Evolutionary conservation across 2,888 invertebrate species (phyloP), one percentile per base, ranked within the genome.

Genomic region (Agrochola litura): DNA sequence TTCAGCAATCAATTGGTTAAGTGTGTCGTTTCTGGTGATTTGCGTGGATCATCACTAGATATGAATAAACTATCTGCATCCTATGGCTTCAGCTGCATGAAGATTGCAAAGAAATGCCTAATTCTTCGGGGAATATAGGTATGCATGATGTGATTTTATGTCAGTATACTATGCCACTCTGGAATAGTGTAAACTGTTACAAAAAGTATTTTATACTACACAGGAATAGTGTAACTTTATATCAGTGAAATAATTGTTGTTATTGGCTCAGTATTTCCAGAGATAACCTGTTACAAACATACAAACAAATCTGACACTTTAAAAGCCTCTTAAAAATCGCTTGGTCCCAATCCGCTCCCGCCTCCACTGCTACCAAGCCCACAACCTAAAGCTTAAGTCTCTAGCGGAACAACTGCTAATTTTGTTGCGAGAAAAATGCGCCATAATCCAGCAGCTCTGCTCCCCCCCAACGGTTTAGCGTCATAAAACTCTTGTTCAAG

Each of bases 361-460:
- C 81, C 30, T n/a, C 70, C 56, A 52, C 72, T 37, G 10, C 4
- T 0, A 54, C 43, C 0, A 30, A 41, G 16, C 5, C 74, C 74
- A 8, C 72, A 67, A 77, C 71, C 80, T 84, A 78, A 67, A 83
- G 86, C 86, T 84, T 84, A 76, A 77, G 68, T 79, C 68, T 63
- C 60, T 41, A 72, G 69, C 69, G 79, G 41, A 86, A 87, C 86
- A 86, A 86, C 86, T 79, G 81, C 82, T 86, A 87, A 87, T 87
- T 87, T 87, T 80, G 87, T 84, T 84, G 77, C 81, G 73, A 82
- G 87, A 87, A 87, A 87, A 87, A 86, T 84, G 83, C 81, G 78
- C 77, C 61, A 77, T 87, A 87, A 87, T 87, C 87, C 87, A 22
- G 46, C 56, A 82, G 72, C 75, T 71, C 79, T 76, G 65, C 77